These are phyloP conservation scores for Lepidocyrtinus sp. DNA, from an alignment of 2,888 invertebrate genomes.

Conservation along the genomic window DNA sequence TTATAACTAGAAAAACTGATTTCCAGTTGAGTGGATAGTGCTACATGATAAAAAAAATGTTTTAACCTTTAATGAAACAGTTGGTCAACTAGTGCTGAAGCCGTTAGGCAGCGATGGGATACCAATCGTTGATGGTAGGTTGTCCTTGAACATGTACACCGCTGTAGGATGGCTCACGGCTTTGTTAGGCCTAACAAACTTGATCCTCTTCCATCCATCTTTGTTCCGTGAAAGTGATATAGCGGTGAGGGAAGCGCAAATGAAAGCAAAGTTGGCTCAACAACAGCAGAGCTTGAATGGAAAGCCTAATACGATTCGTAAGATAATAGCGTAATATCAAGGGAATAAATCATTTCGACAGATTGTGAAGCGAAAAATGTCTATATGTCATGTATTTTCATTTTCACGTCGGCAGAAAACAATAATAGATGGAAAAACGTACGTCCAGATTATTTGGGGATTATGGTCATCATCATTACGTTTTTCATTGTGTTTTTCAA, in stretches of 20 bases:
- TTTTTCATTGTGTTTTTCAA: conserved; percentile 90
- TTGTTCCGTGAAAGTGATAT: conserved; percentile 84
- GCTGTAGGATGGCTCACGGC: conserved; percentile 90
- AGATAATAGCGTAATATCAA: background rate
- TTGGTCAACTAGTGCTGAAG: conserved; percentile 85
- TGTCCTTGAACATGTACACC: conserved; percentile 89
- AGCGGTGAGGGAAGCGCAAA: conserved; percentile 84
- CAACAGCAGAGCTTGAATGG: conserved; percentile 16
- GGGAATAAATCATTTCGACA: conserved; percentile 15
- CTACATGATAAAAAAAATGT: no score
- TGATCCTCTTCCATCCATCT: conserved; percentile 82
- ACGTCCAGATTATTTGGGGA: conserved; percentile 81
- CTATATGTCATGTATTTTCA: conserved; percentile 13
- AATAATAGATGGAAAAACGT: conserved; percentile 39
- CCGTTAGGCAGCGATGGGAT: conserved; percentile 82
- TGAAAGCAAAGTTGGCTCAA: conserved; percentile 69
- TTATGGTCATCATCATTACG: conserved; percentile 84
- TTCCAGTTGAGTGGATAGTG: no score
- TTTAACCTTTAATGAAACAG: conserved; percentile 73
- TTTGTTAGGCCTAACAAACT: conserved; percentile 81
- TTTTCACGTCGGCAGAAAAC: conserved; percentile 10
- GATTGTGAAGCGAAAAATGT: conserved; percentile 71
- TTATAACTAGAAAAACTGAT: no score
- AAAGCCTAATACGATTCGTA: conserved; percentile 16
- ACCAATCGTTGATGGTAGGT: conserved; percentile 73